Base-by-base conservation (phyloP, 2,888 invertebrate species). In the Orthosia gothica region DNA sequence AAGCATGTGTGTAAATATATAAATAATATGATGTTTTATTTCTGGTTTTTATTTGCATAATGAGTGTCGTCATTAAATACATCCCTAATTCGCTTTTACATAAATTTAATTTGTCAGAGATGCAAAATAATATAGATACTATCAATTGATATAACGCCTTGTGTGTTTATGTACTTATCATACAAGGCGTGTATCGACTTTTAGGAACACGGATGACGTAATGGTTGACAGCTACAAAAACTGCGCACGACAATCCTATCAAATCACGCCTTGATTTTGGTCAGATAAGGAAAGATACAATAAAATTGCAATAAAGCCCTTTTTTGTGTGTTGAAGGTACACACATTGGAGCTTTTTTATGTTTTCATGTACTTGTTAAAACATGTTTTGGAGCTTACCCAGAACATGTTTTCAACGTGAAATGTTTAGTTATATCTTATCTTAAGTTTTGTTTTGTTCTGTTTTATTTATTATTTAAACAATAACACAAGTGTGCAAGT, bases 171-270 rank as follows among this genome's bases (percentile, higher is more conserved):
- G 15, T 63, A 65, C 20, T 49, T 65, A 69, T 58, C 61, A 11
- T 40, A 32, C 70, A 74, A 62, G 68, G 47, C 54, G 45, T 52
- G 58, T 74, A 45, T 59, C 59, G 57, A 32, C 40, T 71, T 57
- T 73, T 58, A 61, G 54, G 32, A 58, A 62, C 55, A 26, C 12
- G 69, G 15, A 58, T 82, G 81, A 82, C 82, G 81, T 74, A 74
- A 82, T 63, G 1, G 16, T 45, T 57, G 47, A 13, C 71, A 74
- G 74, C 18, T 57, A 73, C 49, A 78, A 74, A 82, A 66, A 72
- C 52, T 69, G 55, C 66, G 40, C 64, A 74, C 15, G 62, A 63
- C 66, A 32, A 70, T 67, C 23, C 18, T 58, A 52, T 70, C 7
- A 20, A 73, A 58, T 23, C 45, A 55, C 50, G 59, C 47, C 59